Evolutionary conservation across 92 coral and sea anemone species (phyloP).

Genomic region (Galaxea fascicularis): DNA sequence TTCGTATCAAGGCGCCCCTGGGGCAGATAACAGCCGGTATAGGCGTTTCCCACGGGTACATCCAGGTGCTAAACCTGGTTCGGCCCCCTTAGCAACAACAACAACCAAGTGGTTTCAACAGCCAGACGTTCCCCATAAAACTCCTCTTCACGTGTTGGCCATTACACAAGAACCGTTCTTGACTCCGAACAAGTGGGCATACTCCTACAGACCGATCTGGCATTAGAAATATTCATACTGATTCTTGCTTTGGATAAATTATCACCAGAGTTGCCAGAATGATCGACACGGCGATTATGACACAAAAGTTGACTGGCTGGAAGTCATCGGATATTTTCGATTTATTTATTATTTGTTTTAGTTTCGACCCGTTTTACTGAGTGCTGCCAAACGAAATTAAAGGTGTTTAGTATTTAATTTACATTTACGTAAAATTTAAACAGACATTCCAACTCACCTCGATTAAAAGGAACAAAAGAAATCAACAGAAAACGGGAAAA

Average conservation of each 20-base stretch:
- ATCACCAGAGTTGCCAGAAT: not conserved
- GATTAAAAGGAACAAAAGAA: no score
- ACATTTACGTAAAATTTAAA: no score
- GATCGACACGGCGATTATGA: no score
- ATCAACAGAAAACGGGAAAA: no score
- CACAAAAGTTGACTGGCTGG: no score
- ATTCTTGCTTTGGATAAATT: not conserved
- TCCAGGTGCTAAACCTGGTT: slow-evolving; percentile 74
- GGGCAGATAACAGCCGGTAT: slow-evolving; percentile 59
- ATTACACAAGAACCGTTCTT: slow-evolving; percentile 88
- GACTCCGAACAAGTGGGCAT: slow-evolving; percentile 84
- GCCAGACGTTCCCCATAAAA: slow-evolving; percentile 71
- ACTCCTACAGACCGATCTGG: slow-evolving; percentile 87
- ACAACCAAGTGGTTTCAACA: slow-evolving; percentile 76
- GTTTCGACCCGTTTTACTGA: no score
- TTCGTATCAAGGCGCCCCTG: slow-evolving; percentile 61
- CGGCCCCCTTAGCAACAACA: slow-evolving; percentile 78
- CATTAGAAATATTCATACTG: not conserved
- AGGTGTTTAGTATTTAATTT: no score
- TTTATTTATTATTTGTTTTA: no score
- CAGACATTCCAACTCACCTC: no score
- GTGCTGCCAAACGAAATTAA: no score
- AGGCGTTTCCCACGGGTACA: slow-evolving; percentile 83
- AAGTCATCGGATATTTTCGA: no score
- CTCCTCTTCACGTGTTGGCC: slow-evolving; percentile 91